Conservation (phyloP, 2,113 vertebrate genomes). For the Chloebia gouldiae region DNA sequence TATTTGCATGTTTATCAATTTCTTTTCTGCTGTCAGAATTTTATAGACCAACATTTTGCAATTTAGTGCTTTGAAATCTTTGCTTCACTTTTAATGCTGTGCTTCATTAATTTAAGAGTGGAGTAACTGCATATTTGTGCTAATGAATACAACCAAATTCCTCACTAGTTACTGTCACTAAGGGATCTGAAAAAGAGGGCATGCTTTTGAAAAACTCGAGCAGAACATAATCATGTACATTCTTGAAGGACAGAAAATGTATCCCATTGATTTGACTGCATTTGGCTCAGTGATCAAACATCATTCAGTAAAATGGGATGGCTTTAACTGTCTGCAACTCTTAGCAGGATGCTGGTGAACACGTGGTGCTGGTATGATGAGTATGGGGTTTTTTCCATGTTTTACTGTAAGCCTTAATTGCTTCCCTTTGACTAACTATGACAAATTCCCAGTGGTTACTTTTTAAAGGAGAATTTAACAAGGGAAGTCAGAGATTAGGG, state of each 20-base stretch:
- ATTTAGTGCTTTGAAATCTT: background rate
- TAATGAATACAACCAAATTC: background rate
- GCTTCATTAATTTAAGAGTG: background rate
- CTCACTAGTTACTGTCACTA: background rate
- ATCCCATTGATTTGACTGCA: background rate
- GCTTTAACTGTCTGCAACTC: background rate
- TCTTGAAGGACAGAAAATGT: background rate
- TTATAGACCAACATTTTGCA: background rate
- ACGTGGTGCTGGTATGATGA: background rate
- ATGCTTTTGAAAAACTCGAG: background rate
- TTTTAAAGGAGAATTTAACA: background rate
- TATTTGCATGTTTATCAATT: background rate
- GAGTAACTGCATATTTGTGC: background rate
- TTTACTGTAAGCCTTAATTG: background rate
- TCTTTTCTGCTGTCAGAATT: background rate
- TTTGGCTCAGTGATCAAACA: background rate
- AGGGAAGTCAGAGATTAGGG: background rate
- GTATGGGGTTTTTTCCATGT: fast-evolving
- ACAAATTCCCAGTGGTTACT: background rate
- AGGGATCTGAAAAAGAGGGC: background rate
- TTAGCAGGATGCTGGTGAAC: background rate
- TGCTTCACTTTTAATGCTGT: background rate
- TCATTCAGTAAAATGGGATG: background rate
- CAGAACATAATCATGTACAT: background rate
- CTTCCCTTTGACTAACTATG: background rate